phyloP scores from a whole-genome alignment of 2,888 invertebrate species.

The Drosophila parthenogenetica region DNA sequence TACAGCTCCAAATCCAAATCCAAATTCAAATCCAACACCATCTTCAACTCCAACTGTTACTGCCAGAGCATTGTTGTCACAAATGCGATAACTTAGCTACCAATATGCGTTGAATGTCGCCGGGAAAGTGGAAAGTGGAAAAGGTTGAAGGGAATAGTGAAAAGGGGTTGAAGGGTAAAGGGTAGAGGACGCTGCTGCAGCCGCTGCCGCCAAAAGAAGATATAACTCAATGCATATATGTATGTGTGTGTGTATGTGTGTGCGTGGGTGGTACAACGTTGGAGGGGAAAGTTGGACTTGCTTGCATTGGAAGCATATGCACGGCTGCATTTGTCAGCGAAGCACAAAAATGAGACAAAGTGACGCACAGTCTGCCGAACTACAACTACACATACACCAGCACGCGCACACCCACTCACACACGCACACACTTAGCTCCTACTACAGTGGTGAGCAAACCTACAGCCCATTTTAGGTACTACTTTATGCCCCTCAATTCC shows the following conservation, averaged over 20 bases:
- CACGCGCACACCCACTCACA: no score
- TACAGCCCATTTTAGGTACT: conserved; percentile 41
- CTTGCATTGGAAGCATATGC: conserved; percentile 66
- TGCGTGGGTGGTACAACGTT: conserved; percentile 34
- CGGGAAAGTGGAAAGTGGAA: conserved; percentile 32
- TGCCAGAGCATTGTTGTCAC: conserved; percentile 75
- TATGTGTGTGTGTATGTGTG: background rate
- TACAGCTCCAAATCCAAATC: conserved; percentile 10
- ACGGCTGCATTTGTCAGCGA: conserved; percentile 81
- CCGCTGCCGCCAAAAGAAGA: conserved; percentile 56
- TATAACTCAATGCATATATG: conserved; percentile 72
- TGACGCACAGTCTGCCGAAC: conserved; percentile 65
- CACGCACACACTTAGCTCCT: background rate
- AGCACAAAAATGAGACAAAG: conserved; percentile 81
- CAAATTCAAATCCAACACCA: conserved; percentile 15
- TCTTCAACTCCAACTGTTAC: conserved; percentile 8
- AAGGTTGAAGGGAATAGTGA: conserved; percentile 13
- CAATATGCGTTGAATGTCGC: conserved; percentile 78
- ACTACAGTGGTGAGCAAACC: conserved; percentile 9
- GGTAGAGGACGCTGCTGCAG: conserved; percentile 8
- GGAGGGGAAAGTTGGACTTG: conserved; percentile 17
- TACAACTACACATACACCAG: background rate
- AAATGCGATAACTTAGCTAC: conserved; percentile 81
- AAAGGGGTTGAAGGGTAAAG: background rate
- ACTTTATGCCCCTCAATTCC: conserved; percentile 1